Evolutionary conservation across 2,113 vertebrate species (phyloP), one percentile per base, ranked within the genome.

Genomic region (Oncorhynchus keta): DNA sequence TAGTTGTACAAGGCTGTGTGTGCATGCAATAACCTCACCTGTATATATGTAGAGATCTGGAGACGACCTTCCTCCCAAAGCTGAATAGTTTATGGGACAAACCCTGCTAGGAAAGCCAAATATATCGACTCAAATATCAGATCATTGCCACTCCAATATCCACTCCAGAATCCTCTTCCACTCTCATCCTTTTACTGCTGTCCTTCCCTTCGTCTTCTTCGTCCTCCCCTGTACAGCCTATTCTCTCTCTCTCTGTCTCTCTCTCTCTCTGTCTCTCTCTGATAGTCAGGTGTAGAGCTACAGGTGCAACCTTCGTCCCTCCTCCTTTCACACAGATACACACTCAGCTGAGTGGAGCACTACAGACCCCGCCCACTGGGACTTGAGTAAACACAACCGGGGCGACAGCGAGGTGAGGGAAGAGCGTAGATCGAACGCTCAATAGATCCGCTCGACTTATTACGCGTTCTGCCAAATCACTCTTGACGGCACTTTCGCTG

Each of bases 231-330:
- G 51, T 55, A 1, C 51, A 18, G 51, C 11, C 59, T 62, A 55
- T 11, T 62, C 78, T 82, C 69, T 62, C 59, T 62, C n/a, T 9
- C n/a, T 61, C 18, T n/a, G n/a, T 61, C n/a, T 67, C 13, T 75
- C 68, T 76, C 45, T 71, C 12, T 77, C 20, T 49, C 14, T 28
- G 28, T 70, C 35, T 65, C 64, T 65, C 65, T 62, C 61, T 82
- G 80, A 75, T 30, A 80, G 55, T 30, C 83, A 85, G 83, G 83
- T 85, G 80, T 73, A 71, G 57, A 59, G 75, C 48, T 75, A 80
- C 83, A 85, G 83, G 83, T 85, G 77, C 59, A 64, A 2, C 61
- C 22, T 80, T 77, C 75, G 80, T 75, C 83, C 77, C 73, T 64
- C 66, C 26, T 18, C 39, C 32, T 66, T 7, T 18, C 14, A 13